Evolutionary conservation across 2,113 vertebrate genomes (phyloP), one percentile per base, ranked within the genome.

Genomic region (Syngnathus floridae): DNA sequence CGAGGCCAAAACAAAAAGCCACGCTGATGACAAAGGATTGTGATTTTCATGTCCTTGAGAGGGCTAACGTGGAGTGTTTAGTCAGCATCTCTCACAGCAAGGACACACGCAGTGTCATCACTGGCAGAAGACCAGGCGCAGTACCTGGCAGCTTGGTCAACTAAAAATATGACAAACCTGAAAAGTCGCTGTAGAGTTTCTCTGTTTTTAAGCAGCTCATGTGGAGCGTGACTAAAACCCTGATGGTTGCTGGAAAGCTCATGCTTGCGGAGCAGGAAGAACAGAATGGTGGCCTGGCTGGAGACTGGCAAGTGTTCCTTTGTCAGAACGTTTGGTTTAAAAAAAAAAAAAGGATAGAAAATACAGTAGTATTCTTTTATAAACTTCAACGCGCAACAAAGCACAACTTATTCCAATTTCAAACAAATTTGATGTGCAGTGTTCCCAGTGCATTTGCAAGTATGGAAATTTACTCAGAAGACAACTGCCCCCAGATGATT

Each of bases 31-130:
- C 66, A 69, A 62, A 66, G 62, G 21, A 17, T 55, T 55, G 17
- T 67, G 49, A 66, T 65, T 76, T 71, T 65, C 65, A 62, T 74
- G 79, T 69, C 82, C 81, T 85, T 84, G 82, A 84, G 67, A 70
- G 66, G 71, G 77, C 56, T 51, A 63, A 64, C 64, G 65, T 6
- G 9, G 77, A 56, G 64, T 67, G 71, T 78, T 78, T 74, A 74
- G 67, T 82, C 84, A 82, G 82, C 82, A 82, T 62, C 48, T 64
- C 58, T 37, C 21, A 5, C 64, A 77, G 57, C 62, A 56, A 80
- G 64, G 67, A 77, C 58, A 58, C 62, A 59, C 7, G 40, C 55
- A 58, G 57, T 16, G 62, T 64, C 66, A 69, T 35, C 16, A 26
- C 12, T 11, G 11, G 51, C 64, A 70, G 35, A 55, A 35, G 10